phyloP scores from a whole-genome alignment of 2,888 invertebrate genomes.

The Pseudeuparius sepicola region DNA sequence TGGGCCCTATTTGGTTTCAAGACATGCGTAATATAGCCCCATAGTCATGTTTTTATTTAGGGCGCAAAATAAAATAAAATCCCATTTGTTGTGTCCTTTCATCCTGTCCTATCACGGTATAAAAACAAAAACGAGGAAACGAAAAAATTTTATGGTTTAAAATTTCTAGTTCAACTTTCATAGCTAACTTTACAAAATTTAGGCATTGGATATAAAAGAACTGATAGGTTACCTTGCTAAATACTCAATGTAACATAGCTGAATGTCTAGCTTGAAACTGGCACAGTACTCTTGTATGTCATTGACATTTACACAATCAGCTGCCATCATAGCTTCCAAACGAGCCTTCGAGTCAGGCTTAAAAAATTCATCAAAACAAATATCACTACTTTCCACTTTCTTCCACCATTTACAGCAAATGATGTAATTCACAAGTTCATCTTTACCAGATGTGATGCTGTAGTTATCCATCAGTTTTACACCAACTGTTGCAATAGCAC shows the following conservation, averaged over 20 bases:
- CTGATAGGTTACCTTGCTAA: slow-evolving; percentile 19
- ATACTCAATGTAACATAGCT: slow-evolving; percentile 18
- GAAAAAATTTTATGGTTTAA: no score
- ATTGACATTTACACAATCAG: slow-evolving; percentile 23
- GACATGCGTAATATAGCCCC: no score
- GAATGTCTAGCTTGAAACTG: slow-evolving; percentile 36
- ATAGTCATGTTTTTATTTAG: no score
- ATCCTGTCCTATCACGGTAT: no score
- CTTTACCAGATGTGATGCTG: slow-evolving; percentile 16
- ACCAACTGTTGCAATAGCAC: slow-evolving; percentile 23
- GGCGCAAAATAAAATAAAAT: no score
- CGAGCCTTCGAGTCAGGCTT: slow-evolving; percentile 19
- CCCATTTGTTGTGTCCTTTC: no score
- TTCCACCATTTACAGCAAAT: slow-evolving; percentile 29
- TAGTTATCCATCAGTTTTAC: slow-evolving; percentile 22
- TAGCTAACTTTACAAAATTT: no score
- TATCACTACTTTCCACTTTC: slow-evolving; percentile 16
- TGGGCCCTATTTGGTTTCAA: no score
- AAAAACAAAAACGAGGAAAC: no score
- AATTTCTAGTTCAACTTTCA: no score
- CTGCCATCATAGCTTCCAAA: slow-evolving; percentile 24
- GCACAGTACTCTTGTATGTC: slow-evolving; percentile 38
- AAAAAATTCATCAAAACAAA: slow-evolving; percentile 28
- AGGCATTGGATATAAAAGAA: no score
- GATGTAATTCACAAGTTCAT: slow-evolving; percentile 19